phyloP scores from a whole-genome alignment of 2,797 vertebrate genomes.

The Mycteria americana region DNA sequence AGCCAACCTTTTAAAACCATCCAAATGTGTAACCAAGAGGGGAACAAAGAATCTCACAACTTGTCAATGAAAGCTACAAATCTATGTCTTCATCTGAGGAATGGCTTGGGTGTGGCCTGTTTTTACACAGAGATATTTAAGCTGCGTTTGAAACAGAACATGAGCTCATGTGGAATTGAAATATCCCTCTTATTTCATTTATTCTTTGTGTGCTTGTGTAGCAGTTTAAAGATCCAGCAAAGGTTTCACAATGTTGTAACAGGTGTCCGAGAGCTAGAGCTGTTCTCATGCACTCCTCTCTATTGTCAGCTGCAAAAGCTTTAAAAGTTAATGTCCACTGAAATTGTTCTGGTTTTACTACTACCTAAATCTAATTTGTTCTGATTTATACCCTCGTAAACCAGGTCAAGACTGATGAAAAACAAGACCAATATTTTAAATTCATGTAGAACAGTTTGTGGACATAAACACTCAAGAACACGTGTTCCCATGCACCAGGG shows the following conservation, averaged over 20 bases:
- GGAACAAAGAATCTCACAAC: not conserved
- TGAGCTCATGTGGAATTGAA: not conserved
- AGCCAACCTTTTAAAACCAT: not conserved
- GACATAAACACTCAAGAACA: not conserved
- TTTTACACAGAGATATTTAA: not conserved
- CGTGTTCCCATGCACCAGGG: not conserved
- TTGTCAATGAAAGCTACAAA: not conserved
- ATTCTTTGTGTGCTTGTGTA: not conserved
- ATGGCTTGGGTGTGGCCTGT: not conserved
- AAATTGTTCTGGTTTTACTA: constrained; percentile 27
- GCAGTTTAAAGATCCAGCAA: not conserved
- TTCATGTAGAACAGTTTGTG: not conserved
- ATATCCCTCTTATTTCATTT: not conserved
- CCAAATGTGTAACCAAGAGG: not conserved
- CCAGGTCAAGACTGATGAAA: not conserved
- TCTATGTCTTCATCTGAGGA: not conserved
- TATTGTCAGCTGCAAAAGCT: not conserved
- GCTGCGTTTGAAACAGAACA: not conserved
- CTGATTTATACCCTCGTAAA: constrained; percentile 19
- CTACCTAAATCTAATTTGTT: constrained; percentile 1
- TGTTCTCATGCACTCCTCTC: not conserved
- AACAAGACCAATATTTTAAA: not conserved
- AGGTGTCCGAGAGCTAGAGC: not conserved
- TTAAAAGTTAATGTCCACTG: constrained; percentile 29
- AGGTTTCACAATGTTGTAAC: not conserved